Conservation (phyloP, 2,888 invertebrate genomes). For the Pherbina coryleti region DNA sequence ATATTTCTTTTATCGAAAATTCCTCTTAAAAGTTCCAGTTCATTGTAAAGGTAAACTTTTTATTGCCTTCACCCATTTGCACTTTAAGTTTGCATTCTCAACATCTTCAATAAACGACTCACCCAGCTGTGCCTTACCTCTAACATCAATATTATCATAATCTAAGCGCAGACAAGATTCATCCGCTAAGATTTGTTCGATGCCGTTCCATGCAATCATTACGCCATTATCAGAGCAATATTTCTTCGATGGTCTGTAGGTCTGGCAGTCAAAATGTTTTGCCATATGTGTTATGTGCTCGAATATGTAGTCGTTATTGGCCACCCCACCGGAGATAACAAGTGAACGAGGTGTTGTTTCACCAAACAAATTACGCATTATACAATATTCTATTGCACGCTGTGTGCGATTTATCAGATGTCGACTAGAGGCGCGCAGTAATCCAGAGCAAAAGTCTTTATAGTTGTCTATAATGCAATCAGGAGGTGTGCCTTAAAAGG, state of each 20-base stretch:
- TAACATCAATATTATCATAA: slow-evolving; percentile 73
- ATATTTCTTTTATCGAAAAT: too few species aligned
- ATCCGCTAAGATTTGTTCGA: slow-evolving; percentile 75
- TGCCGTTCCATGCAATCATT: slow-evolving; percentile 99
- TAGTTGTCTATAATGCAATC: slow-evolving; percentile 82
- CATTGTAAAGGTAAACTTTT: slow-evolving; percentile 16
- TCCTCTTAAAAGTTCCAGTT: background rate
- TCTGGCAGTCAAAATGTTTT: slow-evolving; percentile 74
- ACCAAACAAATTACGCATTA: slow-evolving; percentile 75
- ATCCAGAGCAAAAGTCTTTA: slow-evolving; percentile 87
- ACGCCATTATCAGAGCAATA: slow-evolving; percentile 98
- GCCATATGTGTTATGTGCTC: slow-evolving; percentile 79
- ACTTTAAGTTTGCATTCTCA: slow-evolving; percentile 58
- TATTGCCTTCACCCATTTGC: slow-evolving; percentile 64
- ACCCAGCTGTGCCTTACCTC: slow-evolving; percentile 59
- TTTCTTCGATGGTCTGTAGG: slow-evolving; percentile 83
- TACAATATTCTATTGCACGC: slow-evolving; percentile 83
- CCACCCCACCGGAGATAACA: slow-evolving; percentile 94
- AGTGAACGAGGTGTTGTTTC: slow-evolving; percentile 71
- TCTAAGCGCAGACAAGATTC: slow-evolving; percentile 50
- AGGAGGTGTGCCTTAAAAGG: slow-evolving; percentile 71
- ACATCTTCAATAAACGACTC: slow-evolving; percentile 56
- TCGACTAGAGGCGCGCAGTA: slow-evolving; percentile 80
- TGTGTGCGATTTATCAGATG: slow-evolving; percentile 88
- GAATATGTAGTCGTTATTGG: slow-evolving; percentile 89